Base-by-base conservation (phyloP, 2,797 vertebrate genomes). In the Myotis daubentonii region DNA sequence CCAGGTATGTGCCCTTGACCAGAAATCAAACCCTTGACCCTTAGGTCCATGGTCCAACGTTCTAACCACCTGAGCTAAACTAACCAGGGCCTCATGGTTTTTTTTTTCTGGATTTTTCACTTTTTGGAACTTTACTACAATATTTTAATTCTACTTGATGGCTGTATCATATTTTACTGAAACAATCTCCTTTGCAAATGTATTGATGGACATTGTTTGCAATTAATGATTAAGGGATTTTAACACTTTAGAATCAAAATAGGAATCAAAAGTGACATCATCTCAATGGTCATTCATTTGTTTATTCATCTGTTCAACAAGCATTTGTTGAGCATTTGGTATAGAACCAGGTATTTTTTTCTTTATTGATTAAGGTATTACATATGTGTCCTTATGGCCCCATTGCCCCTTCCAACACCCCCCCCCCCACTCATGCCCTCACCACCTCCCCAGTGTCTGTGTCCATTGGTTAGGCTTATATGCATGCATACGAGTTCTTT, bases 241-340 rank as follows among this genome's bases (percentile, higher is more conserved):
- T 28, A 36, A 80, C n/a, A 86, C 9, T 86, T 88, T 33, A 51
- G 41, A 92, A 93, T 96, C 86, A 74, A 84, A 62, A 53, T 23
- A 33, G n/a, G 23, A 30, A 89, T 85, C 10, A 85, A 76, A 92
- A 93, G 72, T 65, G 66, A 53, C 5, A 60, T 51, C 16, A 16
- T 25, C 0, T 85, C 20, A 75, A 17, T 82, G 41, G 44, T 65
- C 16, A 87, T 65, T 75, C 16, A 49, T 68, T 80, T 38, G 47
- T 92, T 76, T 66, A 62, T 53, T 30, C 1, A 47, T n/a, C 13
- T 33, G 36, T 55, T 68, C n/a, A 71, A n/a, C 16, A 94, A 83
- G 68, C 17, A 16, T 38, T 90, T 60, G 36, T 36, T 71, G 51
- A 85, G 30, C 51, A 49, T 6, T 30, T 93, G 30, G 33, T 25